A percentile compares a stretch with the other conserved stretches of the same genome.
These are phyloP conservation scores for Antitype chi DNA, from an alignment of 2,888 invertebrate genomes.

Conservation along the genomic window DNA sequence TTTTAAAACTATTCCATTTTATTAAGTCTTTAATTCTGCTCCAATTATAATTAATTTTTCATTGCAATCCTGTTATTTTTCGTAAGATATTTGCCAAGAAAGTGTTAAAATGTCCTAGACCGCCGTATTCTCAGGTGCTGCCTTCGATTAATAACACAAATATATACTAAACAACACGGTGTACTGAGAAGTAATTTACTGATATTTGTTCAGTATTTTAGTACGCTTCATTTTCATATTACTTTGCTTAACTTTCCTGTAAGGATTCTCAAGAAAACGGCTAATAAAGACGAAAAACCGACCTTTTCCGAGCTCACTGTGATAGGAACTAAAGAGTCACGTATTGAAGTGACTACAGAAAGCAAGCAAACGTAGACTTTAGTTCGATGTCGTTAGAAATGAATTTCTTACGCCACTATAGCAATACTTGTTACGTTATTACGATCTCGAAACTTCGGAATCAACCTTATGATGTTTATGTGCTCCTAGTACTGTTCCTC, in stretches of 20 bases:
- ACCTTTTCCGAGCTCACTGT: background rate
- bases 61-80: background rate
- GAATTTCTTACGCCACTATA: background rate
- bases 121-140: background rate
- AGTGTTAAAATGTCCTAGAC: background rate
- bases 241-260: constrained; percentile 5
- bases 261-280: background rate
- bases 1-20: background rate
- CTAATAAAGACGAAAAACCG: background rate
- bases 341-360: background rate
- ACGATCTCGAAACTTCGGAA: background rate
- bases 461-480: background rate
- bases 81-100: background rate
- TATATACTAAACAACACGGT: background rate
- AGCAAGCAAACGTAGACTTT: constrained; percentile 5
- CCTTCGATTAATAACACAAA: background rate
- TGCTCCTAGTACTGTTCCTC: constrained; percentile 4
- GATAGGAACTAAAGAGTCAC: background rate
- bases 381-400: background rate
- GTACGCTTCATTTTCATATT: no score
- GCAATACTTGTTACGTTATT: background rate
- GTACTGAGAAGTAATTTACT: background rate
- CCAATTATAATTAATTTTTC: background rate
- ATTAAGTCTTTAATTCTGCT: background rate
- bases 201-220: background rate